phyloP scores from a whole-genome alignment of 1,140 invertebrate genomes.

The Liolophura sinensis region DNA sequence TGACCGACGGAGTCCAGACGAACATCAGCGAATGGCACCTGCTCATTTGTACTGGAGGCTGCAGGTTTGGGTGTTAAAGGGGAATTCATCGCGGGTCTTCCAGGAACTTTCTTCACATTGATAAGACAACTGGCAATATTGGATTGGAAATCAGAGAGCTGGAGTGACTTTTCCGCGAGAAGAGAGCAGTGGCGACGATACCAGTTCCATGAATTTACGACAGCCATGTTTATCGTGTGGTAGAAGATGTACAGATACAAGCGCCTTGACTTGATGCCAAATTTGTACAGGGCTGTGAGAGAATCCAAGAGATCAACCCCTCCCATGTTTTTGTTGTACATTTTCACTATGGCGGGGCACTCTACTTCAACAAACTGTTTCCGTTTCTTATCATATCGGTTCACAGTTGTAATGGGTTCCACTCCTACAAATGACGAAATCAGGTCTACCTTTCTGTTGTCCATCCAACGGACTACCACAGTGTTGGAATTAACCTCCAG shows the following conservation, averaged over 20 bases:
- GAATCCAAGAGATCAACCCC: slow-evolving; percentile 53
- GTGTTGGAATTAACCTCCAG: slow-evolving; percentile 17
- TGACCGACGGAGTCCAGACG: slow-evolving; percentile 14
- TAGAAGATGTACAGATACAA: slow-evolving; percentile 43
- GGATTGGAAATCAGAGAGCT: not conserved
- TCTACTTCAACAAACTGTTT: slow-evolving; percentile 41
- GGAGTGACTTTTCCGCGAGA: too few species aligned
- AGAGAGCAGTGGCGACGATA: slow-evolving; percentile 29
- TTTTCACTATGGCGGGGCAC: slow-evolving; percentile 46
- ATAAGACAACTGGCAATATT: not conserved
- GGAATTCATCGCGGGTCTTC: not conserved
- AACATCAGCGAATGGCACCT: slow-evolving; percentile 3
- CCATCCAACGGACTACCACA: slow-evolving; percentile 15
- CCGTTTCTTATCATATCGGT: slow-evolving; percentile 28
- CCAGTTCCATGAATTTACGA: slow-evolving; percentile 46
- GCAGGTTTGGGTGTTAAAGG: not conserved
- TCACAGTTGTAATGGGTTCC: too few species aligned
- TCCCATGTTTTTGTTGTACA: slow-evolving; percentile 57
- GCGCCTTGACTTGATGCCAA: slow-evolving; percentile 39
- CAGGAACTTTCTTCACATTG: slow-evolving; percentile 5
- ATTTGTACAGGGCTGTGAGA: slow-evolving; percentile 34
- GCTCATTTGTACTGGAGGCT: not conserved
- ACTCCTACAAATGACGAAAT: slow-evolving; percentile 19
- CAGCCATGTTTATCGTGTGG: slow-evolving; percentile 36
- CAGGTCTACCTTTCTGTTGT: slow-evolving; percentile 20